Evolutionary conservation across 2,797 vertebrate species (phyloP).

Genomic region (Sebastes minor): DNA sequence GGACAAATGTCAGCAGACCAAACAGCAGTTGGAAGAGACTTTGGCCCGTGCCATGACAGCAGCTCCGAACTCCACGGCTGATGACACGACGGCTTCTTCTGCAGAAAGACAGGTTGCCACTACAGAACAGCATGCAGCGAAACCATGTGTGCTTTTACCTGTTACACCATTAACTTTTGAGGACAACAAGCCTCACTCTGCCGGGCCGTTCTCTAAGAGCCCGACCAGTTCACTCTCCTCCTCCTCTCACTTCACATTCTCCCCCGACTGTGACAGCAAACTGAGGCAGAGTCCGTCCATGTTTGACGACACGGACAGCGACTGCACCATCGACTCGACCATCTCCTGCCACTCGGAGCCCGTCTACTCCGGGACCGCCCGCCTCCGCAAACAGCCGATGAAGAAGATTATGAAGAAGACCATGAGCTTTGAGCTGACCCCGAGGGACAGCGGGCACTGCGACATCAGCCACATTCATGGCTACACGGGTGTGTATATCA

Average conservation of each 20-base stretch:
- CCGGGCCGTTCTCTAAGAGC: constrained; percentile 65
- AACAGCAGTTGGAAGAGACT: constrained; percentile 77
- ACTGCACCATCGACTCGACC: constrained; percentile 82
- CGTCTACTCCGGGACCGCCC: constrained; percentile 64
- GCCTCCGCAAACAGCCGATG: constrained; percentile 84
- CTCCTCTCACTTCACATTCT: constrained; percentile 69
- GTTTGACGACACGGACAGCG: constrained; percentile 83
- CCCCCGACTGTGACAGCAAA: constrained; percentile 57
- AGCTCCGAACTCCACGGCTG: not conserved
- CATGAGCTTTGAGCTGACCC: constrained; percentile 77
- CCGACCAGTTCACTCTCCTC: constrained; percentile 57
- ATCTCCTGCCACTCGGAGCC: constrained; percentile 83
- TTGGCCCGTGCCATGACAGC: constrained; percentile 51
- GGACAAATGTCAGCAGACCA: constrained; percentile 82
- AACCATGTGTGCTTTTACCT: constrained; percentile 44
- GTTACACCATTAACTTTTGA: constrained; percentile 56
- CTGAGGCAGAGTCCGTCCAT: constrained; percentile 65
- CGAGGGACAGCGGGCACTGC: constrained; percentile 52
- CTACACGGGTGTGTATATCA: constrained; percentile 86
- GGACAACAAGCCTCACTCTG: constrained; percentile 60
- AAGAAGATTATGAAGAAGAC: constrained; percentile 91
- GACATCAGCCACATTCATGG: constrained; percentile 77
- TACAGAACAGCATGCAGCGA: constrained; percentile 14
- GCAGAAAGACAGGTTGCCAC: constrained; percentile 3
- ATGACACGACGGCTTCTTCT: not conserved